Conservation (phyloP, 2,113 vertebrate genomes). For the Xenopus borealis region DNA sequence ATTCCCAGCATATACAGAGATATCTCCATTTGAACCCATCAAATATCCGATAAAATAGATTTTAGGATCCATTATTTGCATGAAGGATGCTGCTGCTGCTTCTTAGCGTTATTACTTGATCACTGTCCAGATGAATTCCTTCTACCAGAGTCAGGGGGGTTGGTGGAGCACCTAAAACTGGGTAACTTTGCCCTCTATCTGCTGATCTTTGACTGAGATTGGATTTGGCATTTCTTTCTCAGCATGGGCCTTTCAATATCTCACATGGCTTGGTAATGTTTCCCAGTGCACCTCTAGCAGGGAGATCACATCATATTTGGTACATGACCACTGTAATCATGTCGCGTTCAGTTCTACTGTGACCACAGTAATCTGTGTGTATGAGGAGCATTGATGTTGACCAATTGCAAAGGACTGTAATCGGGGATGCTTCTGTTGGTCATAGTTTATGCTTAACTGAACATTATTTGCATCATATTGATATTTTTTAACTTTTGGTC, state of each 20-base stretch:
- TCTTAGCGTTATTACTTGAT: background rate
- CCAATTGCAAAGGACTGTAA: no score
- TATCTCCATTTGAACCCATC: background rate
- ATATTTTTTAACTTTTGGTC: slow-evolving; percentile 26
- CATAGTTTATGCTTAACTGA: background rate
- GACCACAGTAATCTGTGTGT: no score
- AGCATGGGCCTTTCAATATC: no score
- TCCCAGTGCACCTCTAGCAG: no score
- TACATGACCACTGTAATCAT: no score
- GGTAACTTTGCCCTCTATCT: background rate
- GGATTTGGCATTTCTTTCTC: no score
- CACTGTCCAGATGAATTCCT: background rate
- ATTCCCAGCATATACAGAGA: background rate
- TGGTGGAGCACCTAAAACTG: background rate
- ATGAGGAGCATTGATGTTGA: no score
- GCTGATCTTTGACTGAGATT: background rate
- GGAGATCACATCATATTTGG: no score
- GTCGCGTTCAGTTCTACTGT: no score
- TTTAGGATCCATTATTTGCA: background rate
- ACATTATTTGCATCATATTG: slow-evolving; percentile 26
- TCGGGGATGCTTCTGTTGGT: background rate
- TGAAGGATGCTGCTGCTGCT: background rate
- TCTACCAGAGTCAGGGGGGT: background rate
- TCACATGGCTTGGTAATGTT: no score
- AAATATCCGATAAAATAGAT: no score